Conservation (phyloP, 2,113 vertebrate genomes). For the Callocephalon fimbriatum region DNA sequence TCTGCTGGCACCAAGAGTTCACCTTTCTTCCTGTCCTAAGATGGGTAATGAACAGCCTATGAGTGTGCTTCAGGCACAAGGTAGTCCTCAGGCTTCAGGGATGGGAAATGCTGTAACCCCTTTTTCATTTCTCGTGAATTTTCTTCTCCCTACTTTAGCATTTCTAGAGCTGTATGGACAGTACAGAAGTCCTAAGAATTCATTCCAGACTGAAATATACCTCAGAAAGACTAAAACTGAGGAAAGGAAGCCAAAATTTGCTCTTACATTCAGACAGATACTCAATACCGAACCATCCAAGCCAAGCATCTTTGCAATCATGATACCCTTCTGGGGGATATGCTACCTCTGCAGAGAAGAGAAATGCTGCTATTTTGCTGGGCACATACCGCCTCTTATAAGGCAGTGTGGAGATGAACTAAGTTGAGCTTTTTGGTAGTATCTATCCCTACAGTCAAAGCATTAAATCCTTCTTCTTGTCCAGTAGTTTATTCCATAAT, state of each 20-base stretch:
- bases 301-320: background rate
- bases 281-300: background rate
- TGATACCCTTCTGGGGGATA: background rate
- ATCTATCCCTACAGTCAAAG: conserved; percentile 6
- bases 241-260: background rate
- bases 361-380: background rate
- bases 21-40: background rate
- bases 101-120: background rate
- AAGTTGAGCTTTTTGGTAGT: background rate
- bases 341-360: background rate
- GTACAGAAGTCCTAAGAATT: background rate
- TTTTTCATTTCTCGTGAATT: background rate
- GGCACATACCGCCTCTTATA: background rate
- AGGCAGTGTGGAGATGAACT: background rate
- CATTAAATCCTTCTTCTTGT: conserved; percentile 16
- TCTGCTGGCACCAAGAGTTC: background rate
- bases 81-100: background rate
- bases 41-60: background rate
- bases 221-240: background rate
- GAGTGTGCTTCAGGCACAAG: background rate
- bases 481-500: background rate
- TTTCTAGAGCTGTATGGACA: background rate
- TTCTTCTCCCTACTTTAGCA: background rate
- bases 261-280: background rate
- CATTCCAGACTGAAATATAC: rapidly evolving